phyloP scores from a whole-genome alignment of 1,140 invertebrate genomes.

The Drosophila neocordata region DNA sequence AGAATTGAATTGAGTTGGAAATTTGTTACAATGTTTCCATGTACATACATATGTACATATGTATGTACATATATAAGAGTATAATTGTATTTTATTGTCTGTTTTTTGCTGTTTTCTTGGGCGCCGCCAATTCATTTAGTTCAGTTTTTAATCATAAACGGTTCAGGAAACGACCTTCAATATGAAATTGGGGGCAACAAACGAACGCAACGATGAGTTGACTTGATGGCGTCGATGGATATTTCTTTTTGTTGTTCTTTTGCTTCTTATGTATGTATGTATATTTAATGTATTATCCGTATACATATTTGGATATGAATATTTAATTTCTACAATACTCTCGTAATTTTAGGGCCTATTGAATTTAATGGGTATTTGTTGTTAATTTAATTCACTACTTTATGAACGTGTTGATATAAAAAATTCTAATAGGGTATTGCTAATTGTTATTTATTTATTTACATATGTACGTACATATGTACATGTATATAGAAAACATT shows the following conservation, averaged over 20 bases:
- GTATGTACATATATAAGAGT: background rate
- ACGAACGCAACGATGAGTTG: slow-evolving; percentile 5
- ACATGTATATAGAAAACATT: too few species aligned
- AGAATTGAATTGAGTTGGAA: slow-evolving; percentile 52
- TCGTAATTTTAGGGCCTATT: too few species aligned
- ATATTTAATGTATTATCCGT: too few species aligned
- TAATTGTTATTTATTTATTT: background rate
- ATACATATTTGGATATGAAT: too few species aligned
- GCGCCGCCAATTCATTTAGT: slow-evolving; percentile 15
- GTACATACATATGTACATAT: slow-evolving; percentile 11
- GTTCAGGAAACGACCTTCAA: slow-evolving; percentile 53
- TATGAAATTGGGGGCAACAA: slow-evolving; percentile 34
- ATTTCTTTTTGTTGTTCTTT: slow-evolving; percentile 1
- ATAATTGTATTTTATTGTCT: background rate
- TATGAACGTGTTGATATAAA: background rate
- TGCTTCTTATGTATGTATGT: slow-evolving; percentile 6
- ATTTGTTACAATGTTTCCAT: slow-evolving; percentile 38
- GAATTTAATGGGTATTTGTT: background rate
- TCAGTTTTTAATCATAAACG: slow-evolving; percentile 40
- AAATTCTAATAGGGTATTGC: background rate
- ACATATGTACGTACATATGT: background rate
- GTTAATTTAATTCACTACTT: background rate
- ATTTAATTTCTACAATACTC: too few species aligned
- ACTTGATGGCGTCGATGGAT: slow-evolving; percentile 28
- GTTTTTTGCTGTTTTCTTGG: background rate